phyloP scores from a whole-genome alignment of 1,140 invertebrate genomes.

The Ips nitidus region DNA sequence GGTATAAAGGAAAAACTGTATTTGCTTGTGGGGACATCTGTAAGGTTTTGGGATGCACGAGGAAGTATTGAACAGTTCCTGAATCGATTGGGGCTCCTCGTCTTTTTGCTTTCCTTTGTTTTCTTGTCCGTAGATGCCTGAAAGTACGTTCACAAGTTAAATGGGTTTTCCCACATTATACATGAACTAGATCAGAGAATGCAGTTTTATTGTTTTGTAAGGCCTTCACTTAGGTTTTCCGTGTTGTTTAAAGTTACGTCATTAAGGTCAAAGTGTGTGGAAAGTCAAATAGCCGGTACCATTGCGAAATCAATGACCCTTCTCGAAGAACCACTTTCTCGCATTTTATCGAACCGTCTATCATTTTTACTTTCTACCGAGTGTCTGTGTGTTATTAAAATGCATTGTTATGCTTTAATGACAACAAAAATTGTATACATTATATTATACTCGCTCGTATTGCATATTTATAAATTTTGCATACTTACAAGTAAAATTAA shows the following conservation, averaged over 20 bases:
- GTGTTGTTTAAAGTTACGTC: slow-evolving; percentile 2
- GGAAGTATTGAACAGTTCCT: slow-evolving; percentile 74
- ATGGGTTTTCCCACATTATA: no score
- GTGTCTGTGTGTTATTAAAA: not conserved
- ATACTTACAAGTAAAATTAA: slow-evolving; percentile 26
- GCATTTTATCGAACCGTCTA: slow-evolving; percentile 9
- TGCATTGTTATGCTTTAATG: not conserved
- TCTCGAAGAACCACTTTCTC: slow-evolving; percentile 16
- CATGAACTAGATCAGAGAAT: no score
- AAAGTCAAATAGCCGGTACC: not conserved
- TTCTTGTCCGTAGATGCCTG: slow-evolving; percentile 44
- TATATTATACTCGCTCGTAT: not conserved
- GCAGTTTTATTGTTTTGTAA: no score
- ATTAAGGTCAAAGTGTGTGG: slow-evolving; percentile 10
- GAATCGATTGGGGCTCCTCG: slow-evolving; percentile 55
- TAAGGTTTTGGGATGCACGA: slow-evolving; percentile 80
- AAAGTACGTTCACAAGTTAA: slow-evolving; percentile 19
- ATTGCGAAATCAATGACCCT: slow-evolving; percentile 15
- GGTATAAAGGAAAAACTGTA: slow-evolving; percentile 82
- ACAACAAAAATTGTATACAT: not conserved
- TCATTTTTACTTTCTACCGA: slow-evolving; percentile 22
- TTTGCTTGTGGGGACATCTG: slow-evolving; percentile 77
- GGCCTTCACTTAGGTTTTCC: no score
- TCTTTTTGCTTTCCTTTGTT: slow-evolving; percentile 50
- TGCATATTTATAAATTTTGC: not conserved